These are phyloP conservation scores for Calypte anna DNA, from an alignment of 2,113 vertebrate species.

Conservation along the genomic window DNA sequence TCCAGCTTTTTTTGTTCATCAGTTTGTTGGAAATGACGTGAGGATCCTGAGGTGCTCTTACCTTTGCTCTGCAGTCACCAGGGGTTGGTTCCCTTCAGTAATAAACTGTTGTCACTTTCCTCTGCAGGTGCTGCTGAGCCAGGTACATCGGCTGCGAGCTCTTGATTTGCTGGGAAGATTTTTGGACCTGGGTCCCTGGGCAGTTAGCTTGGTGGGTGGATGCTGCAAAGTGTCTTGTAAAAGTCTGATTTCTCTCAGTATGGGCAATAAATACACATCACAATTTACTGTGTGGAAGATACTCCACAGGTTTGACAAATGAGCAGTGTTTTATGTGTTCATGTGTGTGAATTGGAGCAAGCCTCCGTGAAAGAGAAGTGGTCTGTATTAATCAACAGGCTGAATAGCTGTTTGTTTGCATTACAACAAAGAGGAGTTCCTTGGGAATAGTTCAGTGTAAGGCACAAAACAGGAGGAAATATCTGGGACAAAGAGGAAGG, in stretches of 20 bases:
- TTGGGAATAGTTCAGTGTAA: background rate
- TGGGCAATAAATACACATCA: background rate
- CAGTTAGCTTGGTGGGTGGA: constrained; percentile 91
- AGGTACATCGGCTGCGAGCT: constrained; percentile 94
- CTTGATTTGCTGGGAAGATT: constrained; percentile 93
- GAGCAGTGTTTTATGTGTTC: background rate
- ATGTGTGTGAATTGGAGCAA: background rate
- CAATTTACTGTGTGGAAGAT: background rate
- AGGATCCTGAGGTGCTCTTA: rapidly evolving
- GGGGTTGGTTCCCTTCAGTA: background rate
- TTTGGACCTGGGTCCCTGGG: constrained; percentile 97
- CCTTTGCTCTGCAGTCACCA: rapidly evolving
- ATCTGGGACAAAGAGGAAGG: background rate
- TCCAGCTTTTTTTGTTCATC: background rate
- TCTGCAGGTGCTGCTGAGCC: constrained; percentile 95
- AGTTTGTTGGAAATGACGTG: rapidly evolving
- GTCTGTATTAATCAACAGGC: background rate
- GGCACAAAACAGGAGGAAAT: background rate
- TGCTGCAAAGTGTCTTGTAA: rapidly evolving
- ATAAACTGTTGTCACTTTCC: background rate
- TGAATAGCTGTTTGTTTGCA: background rate
- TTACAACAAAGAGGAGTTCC: background rate
- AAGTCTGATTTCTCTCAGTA: background rate
- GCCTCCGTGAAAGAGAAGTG: background rate
- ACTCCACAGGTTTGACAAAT: background rate